Percentiles rank a stretch among this genome's conserved stretches.
These are phyloP conservation scores for Fulmarus glacialis DNA, from an alignment of 2,113 vertebrate species.

Conservation along the genomic window DNA sequence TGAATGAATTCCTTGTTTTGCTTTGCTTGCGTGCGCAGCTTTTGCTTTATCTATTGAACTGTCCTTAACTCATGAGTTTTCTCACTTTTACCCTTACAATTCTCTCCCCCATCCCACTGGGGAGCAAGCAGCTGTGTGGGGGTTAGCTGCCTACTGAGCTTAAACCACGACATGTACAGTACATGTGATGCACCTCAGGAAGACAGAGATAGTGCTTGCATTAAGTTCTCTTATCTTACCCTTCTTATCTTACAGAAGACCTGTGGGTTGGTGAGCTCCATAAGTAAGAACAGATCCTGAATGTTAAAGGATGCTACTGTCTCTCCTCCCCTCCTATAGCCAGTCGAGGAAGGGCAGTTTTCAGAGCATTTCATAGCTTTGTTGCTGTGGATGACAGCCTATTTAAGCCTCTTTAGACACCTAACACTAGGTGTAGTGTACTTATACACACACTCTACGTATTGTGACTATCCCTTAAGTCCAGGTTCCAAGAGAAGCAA, in stretches of 20 bases:
- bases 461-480: not conserved
- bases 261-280: not conserved
- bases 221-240: not conserved
- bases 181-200: not conserved
- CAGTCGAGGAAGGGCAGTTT: not conserved
- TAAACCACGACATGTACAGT: not conserved
- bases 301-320: not conserved
- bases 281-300: not conserved
- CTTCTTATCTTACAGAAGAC: no score
- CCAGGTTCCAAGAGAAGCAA: not conserved
- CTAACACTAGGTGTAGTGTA: rapidly evolving
- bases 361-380: not conserved
- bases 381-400: not conserved
- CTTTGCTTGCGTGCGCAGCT: rapidly evolving
- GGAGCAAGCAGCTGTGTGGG: not conserved
- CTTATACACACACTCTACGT: rapidly evolving
- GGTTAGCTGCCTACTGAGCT: not conserved
- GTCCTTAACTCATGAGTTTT: not conserved
- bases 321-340: not conserved
- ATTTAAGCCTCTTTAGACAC: not conserved
- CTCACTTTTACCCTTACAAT: not conserved
- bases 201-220: not conserved
- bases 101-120: not conserved
- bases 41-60: not conserved
- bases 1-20: not conserved